Evolutionary conservation across 2,888 invertebrate species (phyloP).

Genomic region (Nebria brevicollis): DNA sequence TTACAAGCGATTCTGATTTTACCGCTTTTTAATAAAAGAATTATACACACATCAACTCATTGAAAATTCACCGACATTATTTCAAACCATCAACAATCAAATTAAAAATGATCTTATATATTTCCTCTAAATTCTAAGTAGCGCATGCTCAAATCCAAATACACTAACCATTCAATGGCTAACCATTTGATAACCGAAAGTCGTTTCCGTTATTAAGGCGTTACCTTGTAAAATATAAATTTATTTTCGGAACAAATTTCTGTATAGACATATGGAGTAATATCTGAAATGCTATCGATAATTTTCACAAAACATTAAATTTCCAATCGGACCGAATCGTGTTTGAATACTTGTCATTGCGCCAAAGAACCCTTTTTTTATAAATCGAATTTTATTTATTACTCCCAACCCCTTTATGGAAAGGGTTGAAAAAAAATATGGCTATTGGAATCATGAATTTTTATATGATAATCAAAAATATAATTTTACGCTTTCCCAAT

Average conservation of each 20-base stretch:
- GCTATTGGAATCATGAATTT: not conserved
- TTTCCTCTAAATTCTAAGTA: not conserved
- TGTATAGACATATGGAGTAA: slow-evolving; percentile 7
- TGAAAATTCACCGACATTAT: not conserved
- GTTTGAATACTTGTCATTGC: slow-evolving; percentile 38
- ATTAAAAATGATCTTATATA: not conserved
- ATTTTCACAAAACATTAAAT: slow-evolving; percentile 49
- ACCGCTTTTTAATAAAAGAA: not conserved
- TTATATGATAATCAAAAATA: not conserved
- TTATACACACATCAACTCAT: slow-evolving; percentile 1
- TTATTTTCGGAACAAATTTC: slow-evolving; percentile 19
- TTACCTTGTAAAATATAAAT: slow-evolving; percentile 17
- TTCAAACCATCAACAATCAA: not conserved
- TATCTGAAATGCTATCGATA: not conserved
- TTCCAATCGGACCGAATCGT: slow-evolving; percentile 48
- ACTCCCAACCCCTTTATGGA: slow-evolving; percentile 9
- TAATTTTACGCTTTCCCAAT: not conserved
- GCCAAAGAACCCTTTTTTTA: slow-evolving; percentile 48
- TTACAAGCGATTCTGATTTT: not conserved
- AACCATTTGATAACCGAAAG: not conserved
- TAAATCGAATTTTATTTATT: slow-evolving; percentile 51
- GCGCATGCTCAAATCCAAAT: too few species aligned
- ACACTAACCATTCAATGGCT: not conserved
- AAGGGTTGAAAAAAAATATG: slow-evolving; percentile 23
- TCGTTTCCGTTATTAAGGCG: slow-evolving; percentile 2